Base-by-base conservation (phyloP, 2,113 vertebrate species). In the Calidris pygmaea region DNA sequence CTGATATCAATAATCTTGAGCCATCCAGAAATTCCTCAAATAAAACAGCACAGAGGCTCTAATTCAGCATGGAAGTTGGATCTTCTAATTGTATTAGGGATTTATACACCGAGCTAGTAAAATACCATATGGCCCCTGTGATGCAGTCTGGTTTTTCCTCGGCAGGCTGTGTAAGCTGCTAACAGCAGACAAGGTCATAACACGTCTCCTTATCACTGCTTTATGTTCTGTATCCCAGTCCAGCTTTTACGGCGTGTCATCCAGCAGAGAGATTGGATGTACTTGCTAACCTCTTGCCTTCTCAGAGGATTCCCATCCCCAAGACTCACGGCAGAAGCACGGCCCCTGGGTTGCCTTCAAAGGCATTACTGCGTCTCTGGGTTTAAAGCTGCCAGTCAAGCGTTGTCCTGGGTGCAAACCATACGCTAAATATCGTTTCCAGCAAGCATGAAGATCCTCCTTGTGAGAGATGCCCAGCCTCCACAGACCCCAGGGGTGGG, bases 81-180 rank as follows among this genome's bases (percentile, higher is more conserved):
- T 93, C 91, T 92, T 93, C 71, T 97, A 96, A 97, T 95, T 96
- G 94, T 95, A 95, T 96, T 96, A 97, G 85, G 87, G 97, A 93
- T 97, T 97, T 97, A 92, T 83, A 92, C 70, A 81, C 63, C 1
- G 39, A 89, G 91, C 93, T 72, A 89, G 83, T 72, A 68, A 84
- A 93, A 93, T 96, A 85, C 96, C 96, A 95, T 96, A 94, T 96
- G 96, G 95, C 68, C 52, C 35, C 47, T 48, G 55, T 89, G 93
- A 74, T 53, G 70, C 89, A 92, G 90, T 72, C 86, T 88, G 91
- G 9, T 76, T 96, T 94, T 96, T 66, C 79, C 91, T 73, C 63
- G 82, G 87, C 78, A 94, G 93, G 67, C 77, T 85, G 41, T 17
- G 71, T 95, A 96, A 96, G 95, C 95, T 93, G 93, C 94, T 96